A percentile compares a stretch with the other conserved stretches of the same genome.
Conservation (phyloP, 1,140 invertebrate genomes). For the Drosophila mojavensis region DNA sequence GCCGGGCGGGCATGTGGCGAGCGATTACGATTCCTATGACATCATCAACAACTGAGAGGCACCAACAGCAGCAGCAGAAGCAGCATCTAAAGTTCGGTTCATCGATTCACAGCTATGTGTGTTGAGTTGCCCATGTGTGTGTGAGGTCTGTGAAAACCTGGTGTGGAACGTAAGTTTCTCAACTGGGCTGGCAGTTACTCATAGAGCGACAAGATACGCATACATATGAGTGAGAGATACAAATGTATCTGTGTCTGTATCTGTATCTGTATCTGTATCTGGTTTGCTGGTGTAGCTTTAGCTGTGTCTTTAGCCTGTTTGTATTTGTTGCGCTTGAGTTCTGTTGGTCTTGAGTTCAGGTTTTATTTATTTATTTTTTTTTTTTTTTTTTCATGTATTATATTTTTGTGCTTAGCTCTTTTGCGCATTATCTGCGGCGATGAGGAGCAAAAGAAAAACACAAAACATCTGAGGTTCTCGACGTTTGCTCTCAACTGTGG, state of each 20-base stretch:
- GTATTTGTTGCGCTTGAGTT: conserved; percentile 54
- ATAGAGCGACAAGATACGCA: conserved; percentile 44
- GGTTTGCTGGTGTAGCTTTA: background rate
- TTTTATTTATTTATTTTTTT: conserved; percentile 35
- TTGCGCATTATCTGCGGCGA: conserved; percentile 67
- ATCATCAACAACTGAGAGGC: conserved; percentile 55
- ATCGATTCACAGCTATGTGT: conserved; percentile 49
- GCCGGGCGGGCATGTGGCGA: conserved; percentile 1
- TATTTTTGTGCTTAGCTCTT: conserved; percentile 44
- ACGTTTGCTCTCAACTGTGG: conserved; percentile 32
- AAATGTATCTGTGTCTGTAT: conserved; percentile 14
- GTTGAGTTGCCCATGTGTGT: conserved; percentile 7
- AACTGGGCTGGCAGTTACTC: conserved; percentile 59
- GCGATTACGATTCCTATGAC: conserved; percentile 49
- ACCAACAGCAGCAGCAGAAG: background rate
- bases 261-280: conserved; percentile 13
- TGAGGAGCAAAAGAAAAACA: conserved; percentile 20
- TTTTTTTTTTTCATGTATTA: background rate
- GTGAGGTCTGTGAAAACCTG: conserved; percentile 58
- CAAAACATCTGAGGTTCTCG: conserved; percentile 53
- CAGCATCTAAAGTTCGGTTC: conserved; percentile 6
- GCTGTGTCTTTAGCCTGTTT: conserved; percentile 4
- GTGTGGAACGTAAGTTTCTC: conserved; percentile 70
- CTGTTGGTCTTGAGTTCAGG: conserved; percentile 63
- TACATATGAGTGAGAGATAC: conserved; percentile 14